Base-by-base conservation (phyloP, 1,140 invertebrate genomes). In the Pemphigus obesinymphae region DNA sequence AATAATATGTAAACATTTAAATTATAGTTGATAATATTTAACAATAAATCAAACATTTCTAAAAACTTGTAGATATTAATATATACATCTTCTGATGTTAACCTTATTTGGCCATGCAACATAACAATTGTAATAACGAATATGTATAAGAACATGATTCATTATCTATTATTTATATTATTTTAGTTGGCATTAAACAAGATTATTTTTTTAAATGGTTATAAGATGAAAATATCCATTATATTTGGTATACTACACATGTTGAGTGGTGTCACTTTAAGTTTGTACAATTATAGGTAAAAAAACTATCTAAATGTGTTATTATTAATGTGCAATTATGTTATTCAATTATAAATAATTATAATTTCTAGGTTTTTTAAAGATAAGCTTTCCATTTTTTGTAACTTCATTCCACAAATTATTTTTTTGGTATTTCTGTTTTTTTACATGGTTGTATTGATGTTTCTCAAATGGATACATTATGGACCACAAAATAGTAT, bases 171-270 rank as follows among this genome's bases (percentile, higher is more conserved):
- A n/a, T 53, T 70, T 66, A 0, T 29, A 55, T 75, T 48, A 50
- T 84, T 83, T 17, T 73, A 85, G 85, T 80, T 86, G 85, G 89
- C 91, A 3, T 89, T 91, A 31, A 96, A 96, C 85, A 96, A 96
- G 87, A 96, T 97, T 82, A 93, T 96, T 63, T 97, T 96, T 86
- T 90, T 95, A 83, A 97, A 97, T 87, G 93, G 94, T 0, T 97
- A 95, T 87, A 97, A 97, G 88, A 97, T 97, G 96, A 97, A 97
- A 87, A 92, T 97, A 72, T 97, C 95, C 0, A 96, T 97, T 66
- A 96, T 97, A 85, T 90, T 97, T 83, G 96, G 96, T 7, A 93
- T 97, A 0, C 88, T 92, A 84, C 96, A 97, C 86, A 97, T 97
- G 96, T 88, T 96, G 84, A 97, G 97, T 87, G 96, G 96, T 58